Evolutionary conservation across 2,888 invertebrate species (phyloP), one percentile per base, ranked within the genome.

Genomic region (Ormyrus thymus): DNA sequence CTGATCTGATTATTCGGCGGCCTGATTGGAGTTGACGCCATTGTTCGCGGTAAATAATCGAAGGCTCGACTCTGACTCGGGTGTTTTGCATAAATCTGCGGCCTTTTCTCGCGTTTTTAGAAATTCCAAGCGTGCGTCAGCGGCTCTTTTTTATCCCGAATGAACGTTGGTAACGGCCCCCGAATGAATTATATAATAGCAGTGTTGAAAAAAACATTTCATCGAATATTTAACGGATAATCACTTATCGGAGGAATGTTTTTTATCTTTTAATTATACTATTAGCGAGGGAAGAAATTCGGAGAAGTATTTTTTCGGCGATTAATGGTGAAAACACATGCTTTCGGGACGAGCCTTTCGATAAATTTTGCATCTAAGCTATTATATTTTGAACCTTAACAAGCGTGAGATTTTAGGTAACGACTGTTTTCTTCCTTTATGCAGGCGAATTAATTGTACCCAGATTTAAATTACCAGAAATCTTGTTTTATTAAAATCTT

Each of bases 241-340:
- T 66, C 74, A 59, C 66, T 74, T 69, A 62, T 69, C 68, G 61
- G 11, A 10, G 55, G 69, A 76, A 76, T 76, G 61, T 15, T 62
- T 62, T 53, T 76, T 76, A 69, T 69, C 68, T 58, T 61, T 69
- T 76, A 69, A 76, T 75, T 76, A 75, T 53, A 68, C 59, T 59
- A 56, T 48, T 65, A 65, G 55, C 7, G n/a, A 48, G 29, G 53
- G 45, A 45, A 65, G 45, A 65, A 65, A 72, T 50, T 71, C 46
- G 50, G 48, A 46, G 51, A 61, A 45, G 61, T 51, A 10, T 10
- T 43, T 11, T 29, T 29, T 55, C 6, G 48, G 8, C 15, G 48
- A 48, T 13, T 13, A 64, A 50, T 64, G 15, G 13, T 50, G 6
- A 50, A 64, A 45, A 55, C n/a, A 68, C 68, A 29, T 55, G 55